Conservation (phyloP, 2,113 vertebrate species). For the Pygathrix nemaeus region DNA sequence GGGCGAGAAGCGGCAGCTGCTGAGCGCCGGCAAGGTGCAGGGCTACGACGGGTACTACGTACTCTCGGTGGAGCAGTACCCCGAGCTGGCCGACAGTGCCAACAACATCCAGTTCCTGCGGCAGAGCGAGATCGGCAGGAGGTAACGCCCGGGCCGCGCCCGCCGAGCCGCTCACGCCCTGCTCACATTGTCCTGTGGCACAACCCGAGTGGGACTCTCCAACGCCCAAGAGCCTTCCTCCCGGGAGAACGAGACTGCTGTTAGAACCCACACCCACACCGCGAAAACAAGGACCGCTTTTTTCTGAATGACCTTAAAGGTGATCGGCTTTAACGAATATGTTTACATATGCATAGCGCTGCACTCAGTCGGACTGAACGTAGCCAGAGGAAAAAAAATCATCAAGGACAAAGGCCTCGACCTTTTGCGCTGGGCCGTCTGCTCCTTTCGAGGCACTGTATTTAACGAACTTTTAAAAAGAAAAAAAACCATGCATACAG, state of each 20-base stretch:
- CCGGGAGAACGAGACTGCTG: conserved; percentile 85
- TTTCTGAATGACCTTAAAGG: conserved; percentile 93
- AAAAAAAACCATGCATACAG: conserved; percentile 79
- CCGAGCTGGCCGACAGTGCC: conserved; percentile 97
- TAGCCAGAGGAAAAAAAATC: conserved; percentile 64
- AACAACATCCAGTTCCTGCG: conserved; percentile 99
- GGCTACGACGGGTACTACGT: conserved; percentile 99
- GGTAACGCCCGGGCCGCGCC: conserved; percentile 93
- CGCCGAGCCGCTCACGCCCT: conserved; percentile 85
- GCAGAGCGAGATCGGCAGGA: conserved; percentile 99
- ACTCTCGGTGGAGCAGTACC: conserved; percentile 99
- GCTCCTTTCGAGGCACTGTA: conserved; percentile 87
- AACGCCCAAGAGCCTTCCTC: conserved; percentile 81
- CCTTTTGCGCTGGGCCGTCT: conserved; percentile 83
- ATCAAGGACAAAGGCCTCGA: conserved; percentile 78
- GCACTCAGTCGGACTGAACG: conserved; percentile 92
- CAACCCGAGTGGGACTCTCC: conserved; percentile 89
- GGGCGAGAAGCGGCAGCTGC: conserved; percentile 97
- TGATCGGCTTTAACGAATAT: conserved; percentile 96
- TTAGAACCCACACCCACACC: neutral
- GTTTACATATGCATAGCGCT: conserved; percentile 98
- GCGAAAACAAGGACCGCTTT: neutral
- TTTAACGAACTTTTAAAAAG: conserved; percentile 64
- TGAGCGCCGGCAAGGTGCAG: conserved; percentile 95
- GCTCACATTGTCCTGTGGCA: conserved; percentile 93